A percentile compares a stretch with the other conserved stretches of the same genome.
Conservation (phyloP, 2,888 invertebrate species). For the Schizaphis graminum region DNA sequence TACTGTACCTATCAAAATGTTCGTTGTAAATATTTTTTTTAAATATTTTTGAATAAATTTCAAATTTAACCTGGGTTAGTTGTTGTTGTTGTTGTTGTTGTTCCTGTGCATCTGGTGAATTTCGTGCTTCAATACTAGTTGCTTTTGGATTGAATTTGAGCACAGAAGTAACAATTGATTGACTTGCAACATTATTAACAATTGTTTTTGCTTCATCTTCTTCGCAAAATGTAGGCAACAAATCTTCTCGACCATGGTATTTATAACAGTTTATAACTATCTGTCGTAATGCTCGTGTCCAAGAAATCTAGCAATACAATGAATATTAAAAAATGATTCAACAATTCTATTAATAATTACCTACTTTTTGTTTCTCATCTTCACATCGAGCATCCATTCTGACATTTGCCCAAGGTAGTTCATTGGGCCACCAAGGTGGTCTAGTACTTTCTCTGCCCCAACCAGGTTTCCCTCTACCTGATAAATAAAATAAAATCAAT, state of each 20-base stretch:
- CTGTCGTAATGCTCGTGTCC: constrained; percentile 96
- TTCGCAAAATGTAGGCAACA: constrained; percentile 93
- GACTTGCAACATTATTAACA: constrained; percentile 60
- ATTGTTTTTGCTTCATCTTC: constrained; percentile 78
- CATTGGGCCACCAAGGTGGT: constrained; percentile 98
- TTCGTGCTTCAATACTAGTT: constrained; percentile 39
- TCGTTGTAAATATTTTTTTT: constrained; percentile 20
- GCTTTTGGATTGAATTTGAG: constrained; percentile 60
- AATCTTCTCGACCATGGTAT: constrained; percentile 95
- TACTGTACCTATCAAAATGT: constrained; percentile 66
- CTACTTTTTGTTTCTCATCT: constrained; percentile 96
- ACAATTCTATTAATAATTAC: neutral
- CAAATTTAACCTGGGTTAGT: constrained; percentile 59
- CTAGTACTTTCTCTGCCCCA: constrained; percentile 97
- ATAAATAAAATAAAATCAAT: constrained; percentile 47
- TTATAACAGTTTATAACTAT: constrained; percentile 98
- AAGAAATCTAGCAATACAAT: constrained; percentile 83
- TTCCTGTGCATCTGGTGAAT: constrained; percentile 62
- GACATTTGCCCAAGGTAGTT: constrained; percentile 98
- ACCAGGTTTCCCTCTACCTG: constrained; percentile 91
- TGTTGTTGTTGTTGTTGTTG: constrained; percentile 66
- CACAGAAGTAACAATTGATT: constrained; percentile 62
- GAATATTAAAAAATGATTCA: neutral
- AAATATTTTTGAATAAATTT: neutral
- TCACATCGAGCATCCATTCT: constrained; percentile 96